Evolutionary conservation across 2,113 vertebrate species (phyloP).

Genomic region (Pituophis catenifer): DNA sequence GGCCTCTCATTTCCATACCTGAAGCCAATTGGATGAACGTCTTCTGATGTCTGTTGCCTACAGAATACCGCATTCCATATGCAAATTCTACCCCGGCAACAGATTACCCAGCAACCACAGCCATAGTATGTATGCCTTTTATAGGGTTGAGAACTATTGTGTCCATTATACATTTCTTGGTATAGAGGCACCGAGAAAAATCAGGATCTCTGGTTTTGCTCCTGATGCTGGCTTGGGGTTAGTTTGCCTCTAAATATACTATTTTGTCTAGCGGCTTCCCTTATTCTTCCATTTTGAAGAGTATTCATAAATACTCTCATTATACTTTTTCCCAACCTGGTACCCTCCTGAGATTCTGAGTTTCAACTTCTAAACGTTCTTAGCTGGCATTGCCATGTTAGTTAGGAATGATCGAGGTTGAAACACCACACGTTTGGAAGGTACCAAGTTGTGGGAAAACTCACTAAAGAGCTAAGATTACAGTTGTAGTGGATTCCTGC

Average conservation of each 20-base stretch:
- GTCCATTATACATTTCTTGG: neutral
- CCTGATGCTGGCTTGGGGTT: neutral
- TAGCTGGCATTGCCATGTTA: neutral
- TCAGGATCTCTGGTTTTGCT: neutral
- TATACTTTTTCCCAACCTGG: neutral
- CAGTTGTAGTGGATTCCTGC: neutral
- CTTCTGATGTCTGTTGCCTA: neutral
- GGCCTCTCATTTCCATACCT: neutral
- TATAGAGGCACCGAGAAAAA: neutral
- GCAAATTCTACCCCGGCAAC: conserved; percentile 16
- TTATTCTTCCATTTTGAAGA: neutral
- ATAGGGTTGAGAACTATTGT: neutral
- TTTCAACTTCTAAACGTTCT: neutral
- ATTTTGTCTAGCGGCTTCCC: neutral
- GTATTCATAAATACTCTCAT: neutral
- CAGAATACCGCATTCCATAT: neutral
- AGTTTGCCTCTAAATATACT: neutral
- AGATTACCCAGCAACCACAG: conserved; percentile 7
- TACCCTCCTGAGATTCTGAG: neutral
- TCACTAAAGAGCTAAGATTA: neutral
- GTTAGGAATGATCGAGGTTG: neutral
- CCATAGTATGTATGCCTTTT: neutral
- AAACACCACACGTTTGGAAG: neutral
- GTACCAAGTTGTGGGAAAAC: neutral
- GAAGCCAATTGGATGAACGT: neutral